These are phyloP conservation scores for Botrylloides violaceus DNA, from an alignment of 23 tunicate species.

Conservation along the genomic window DNA sequence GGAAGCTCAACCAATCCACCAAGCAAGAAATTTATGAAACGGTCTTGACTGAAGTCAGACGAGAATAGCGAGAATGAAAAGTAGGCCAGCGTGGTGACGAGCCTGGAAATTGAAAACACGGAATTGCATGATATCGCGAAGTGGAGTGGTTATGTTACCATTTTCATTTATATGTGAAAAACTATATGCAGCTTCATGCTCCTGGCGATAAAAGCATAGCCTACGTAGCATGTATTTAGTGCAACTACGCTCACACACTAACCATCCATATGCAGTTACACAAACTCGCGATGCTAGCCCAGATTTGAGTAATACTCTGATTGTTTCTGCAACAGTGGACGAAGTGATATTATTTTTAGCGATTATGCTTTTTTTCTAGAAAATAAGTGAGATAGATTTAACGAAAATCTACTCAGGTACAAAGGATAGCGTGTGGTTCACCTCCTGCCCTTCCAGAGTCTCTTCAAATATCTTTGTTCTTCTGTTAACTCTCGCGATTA, in stretches of 20 bases:
- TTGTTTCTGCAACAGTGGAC: background rate
- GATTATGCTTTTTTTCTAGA: too few species aligned
- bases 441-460: background rate
- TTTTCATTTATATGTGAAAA: too few species aligned
- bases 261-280: background rate
- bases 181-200: too few species aligned
- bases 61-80: background rate
- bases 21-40: background rate
- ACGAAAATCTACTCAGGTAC: too few species aligned
- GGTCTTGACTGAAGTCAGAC: conserved; percentile 3
- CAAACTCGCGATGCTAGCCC: background rate
- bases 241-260: too few species aligned
- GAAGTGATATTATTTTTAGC: background rate
- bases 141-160: too few species aligned
- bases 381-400: too few species aligned
- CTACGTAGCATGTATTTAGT: too few species aligned
- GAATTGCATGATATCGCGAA: too few species aligned
- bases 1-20: background rate
- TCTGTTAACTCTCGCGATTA: background rate
- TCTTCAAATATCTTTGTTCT: background rate
- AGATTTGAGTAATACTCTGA: background rate
- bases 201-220: too few species aligned
- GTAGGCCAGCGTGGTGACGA: background rate
- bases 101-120: background rate
- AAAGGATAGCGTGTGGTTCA: too few species aligned